These are phyloP conservation scores for Phaenicophaeus curvirostris DNA, from an alignment of 2,797 vertebrate genomes.

Conservation along the genomic window DNA sequence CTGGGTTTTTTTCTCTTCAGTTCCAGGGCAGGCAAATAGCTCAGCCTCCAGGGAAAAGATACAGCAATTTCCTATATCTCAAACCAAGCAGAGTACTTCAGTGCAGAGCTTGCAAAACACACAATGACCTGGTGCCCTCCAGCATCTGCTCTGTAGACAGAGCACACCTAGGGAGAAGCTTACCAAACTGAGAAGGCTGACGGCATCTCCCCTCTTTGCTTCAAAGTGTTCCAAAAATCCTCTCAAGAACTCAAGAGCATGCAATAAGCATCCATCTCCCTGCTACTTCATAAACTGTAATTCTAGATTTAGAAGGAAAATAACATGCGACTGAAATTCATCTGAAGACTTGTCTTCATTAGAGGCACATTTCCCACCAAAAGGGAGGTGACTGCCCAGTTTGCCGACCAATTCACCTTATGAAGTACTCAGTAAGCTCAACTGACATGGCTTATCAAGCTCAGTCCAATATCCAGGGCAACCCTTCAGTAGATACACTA, in stretches of 20 bases:
- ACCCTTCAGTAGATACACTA: not conserved
- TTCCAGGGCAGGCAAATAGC: not conserved
- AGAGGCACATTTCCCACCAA: not conserved
- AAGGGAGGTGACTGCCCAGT: not conserved
- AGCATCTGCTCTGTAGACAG: not conserved
- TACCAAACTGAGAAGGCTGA: not conserved
- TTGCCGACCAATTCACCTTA: not conserved
- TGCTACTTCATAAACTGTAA: not conserved
- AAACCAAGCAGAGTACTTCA: not conserved
- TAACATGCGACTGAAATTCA: not conserved
- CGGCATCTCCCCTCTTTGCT: not conserved
- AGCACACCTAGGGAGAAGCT: not conserved
- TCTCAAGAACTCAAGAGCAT: not conserved
- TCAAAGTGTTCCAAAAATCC: not conserved
- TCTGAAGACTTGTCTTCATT: not conserved
- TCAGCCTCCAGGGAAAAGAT: constrained; percentile 14
- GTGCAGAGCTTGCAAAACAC: not conserved
- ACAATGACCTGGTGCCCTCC: not conserved
- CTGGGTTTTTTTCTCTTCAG: not conserved
- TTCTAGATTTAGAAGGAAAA: not conserved
- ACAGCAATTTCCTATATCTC: not conserved
- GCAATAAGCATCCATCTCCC: not conserved
- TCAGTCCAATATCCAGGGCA: not conserved
- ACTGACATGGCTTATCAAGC: not conserved
- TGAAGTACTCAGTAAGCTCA: not conserved